phyloP scores from a whole-genome alignment of 2,113 vertebrate species.

The Panurus biarmicus region DNA sequence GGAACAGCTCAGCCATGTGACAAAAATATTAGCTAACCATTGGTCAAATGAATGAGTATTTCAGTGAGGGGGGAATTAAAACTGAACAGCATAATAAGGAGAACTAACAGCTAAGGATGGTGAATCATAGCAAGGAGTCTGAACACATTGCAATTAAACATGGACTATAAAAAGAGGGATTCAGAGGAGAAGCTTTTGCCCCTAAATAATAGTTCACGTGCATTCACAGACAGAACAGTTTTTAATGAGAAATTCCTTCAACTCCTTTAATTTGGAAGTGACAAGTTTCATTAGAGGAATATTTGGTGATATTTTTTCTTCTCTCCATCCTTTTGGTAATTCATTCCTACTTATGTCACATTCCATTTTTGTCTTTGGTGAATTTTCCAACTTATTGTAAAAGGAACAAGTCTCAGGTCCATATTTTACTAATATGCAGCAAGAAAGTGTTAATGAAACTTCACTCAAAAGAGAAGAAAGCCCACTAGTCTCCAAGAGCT shows the following conservation, averaged over 20 bases:
- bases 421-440: not conserved
- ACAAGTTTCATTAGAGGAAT: conserved; percentile 11
- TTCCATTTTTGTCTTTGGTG: not conserved
- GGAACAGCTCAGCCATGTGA: not conserved
- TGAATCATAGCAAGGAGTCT: not conserved
- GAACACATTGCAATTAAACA: not conserved
- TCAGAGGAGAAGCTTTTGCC: not conserved
- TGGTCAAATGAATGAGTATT: not conserved
- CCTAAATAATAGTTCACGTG: not conserved
- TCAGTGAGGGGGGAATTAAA: not conserved
- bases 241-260: conserved; percentile 21
- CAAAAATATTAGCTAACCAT: not conserved
- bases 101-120: not conserved
- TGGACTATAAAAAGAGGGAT: not conserved
- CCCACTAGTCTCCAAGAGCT: not conserved
- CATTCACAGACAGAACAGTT: not conserved
- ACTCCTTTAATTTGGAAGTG: not conserved
- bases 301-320: not conserved
- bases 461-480: not conserved
- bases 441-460: not conserved
- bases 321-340: not conserved
- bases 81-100: not conserved
- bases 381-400: not conserved
- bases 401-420: not conserved
- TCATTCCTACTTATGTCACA: not conserved